Evolutionary conservation across 1,140 invertebrate genomes (phyloP).

Genomic region (Bicyclus anynana): DNA sequence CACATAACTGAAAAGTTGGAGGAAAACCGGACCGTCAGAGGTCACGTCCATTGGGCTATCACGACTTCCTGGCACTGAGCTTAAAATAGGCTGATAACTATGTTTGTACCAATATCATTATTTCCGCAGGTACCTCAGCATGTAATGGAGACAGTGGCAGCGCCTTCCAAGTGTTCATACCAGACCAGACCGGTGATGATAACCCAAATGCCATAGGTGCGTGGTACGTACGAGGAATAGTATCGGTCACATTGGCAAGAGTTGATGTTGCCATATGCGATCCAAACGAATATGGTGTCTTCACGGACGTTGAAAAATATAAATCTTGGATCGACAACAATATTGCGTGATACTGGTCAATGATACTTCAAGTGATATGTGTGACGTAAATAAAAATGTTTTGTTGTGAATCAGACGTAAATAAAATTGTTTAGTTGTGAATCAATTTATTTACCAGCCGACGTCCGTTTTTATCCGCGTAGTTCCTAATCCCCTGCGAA

Average conservation of each 20-base stretch:
- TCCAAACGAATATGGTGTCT: conserved; percentile 41
- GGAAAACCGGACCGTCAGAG: too few relatives aligned
- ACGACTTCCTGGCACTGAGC: too few relatives aligned
- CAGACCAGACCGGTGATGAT: conserved; percentile 12
- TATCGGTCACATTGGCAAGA: conserved; percentile 35
- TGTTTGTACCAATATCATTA: too few relatives aligned
- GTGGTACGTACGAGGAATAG: conserved; percentile 50
- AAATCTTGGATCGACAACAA: conserved; percentile 27
- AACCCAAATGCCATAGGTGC: conserved; percentile 24
- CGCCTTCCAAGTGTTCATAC: conserved; percentile 41
- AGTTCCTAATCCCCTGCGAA: too few relatives aligned
- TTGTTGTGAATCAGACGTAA: neutral
- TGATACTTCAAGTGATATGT: neutral
- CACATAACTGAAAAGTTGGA: too few relatives aligned
- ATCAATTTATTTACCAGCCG: too few relatives aligned
- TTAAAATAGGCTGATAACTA: too few relatives aligned
- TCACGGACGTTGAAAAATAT: conserved; percentile 45
- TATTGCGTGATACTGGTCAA: neutral
- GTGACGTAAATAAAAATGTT: neutral
- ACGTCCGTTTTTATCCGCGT: too few relatives aligned
- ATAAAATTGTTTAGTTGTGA: too few relatives aligned
- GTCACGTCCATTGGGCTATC: too few relatives aligned
- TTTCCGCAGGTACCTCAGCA: conserved; percentile 28
- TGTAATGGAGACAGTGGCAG: conserved; percentile 58
- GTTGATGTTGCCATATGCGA: conserved; percentile 40